Evolutionary conservation across 1,140 invertebrate species (phyloP), one percentile per base, ranked within the genome.

Genomic region (Aphelinus atriplicis): DNA sequence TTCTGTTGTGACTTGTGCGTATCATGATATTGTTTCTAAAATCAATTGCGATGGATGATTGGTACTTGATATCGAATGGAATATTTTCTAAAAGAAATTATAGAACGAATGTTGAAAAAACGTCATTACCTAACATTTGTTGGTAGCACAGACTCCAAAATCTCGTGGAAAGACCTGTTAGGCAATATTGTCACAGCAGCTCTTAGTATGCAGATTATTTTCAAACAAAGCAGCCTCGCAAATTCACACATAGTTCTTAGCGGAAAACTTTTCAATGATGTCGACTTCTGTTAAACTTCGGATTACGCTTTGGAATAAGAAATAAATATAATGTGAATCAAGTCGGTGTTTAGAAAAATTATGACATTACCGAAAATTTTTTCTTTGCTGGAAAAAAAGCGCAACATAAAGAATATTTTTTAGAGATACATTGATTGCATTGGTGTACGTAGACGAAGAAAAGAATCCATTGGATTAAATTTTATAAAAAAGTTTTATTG

Each of bases 101-200:
- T 43, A 60, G 10, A 60, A 43, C 45, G 42, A 60, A 42, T 60
- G 45, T 45, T 60, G 42, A 60, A 60, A 58, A 48, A 64, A 58
- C 42, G 50, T 58, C 60, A 73, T 81, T 80, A 81, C 80, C 77
- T 85, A 85, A 80, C 83, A 82, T 62, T 83, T 81, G 80, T 84
- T 84, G 78, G 79, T 81, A 77, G 79, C 81, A 46, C 75, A 83
- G 77, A 83, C 79, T 84, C 84, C 83, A 76, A 81, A 83, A 80
- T 84, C 82, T 82, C 80, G 81, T 80, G 82, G 68, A 80, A 84
- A 84, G 83, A 84, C 83, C 83, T 85, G 82, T 83, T 80, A 79
- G 79, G 78, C 79, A 85, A 84, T 77, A 84, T 77, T 80, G 75
- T 81, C 81, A 81, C 78, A 84, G 79, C 79, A 78, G 80, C 80